Evolutionary conservation across 2,797 vertebrate species (phyloP), one percentile per base, ranked within the genome.

Genomic region (Scomberomorus guttatus): DNA sequence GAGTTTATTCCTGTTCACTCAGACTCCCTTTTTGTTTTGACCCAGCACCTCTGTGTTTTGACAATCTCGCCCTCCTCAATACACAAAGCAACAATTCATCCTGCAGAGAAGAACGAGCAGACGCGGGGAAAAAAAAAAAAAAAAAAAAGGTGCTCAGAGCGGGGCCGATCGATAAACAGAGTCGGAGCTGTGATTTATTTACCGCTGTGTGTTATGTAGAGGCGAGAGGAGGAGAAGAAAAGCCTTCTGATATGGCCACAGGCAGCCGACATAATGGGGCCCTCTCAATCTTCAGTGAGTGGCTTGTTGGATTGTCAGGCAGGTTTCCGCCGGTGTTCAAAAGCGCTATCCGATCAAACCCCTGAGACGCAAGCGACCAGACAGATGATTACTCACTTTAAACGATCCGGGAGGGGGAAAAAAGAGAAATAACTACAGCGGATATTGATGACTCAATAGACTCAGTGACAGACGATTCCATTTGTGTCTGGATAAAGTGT

Each of bases 371-470:
- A 89, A 92, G 88, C 85, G 95, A 97, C 80, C 94, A 97, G 97
- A 97, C 97, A 97, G 96, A 97, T 97, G 97, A 98, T 98, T 97
- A 98, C 96, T 98, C 97, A 98, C 96, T 95, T 96, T 97, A 97
- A 98, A 98, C 95, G 96, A 97, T 97, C 94, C 95, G 91, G 95
- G 96, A 96, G 59, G 60, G 52, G 7, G 32, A 39, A 42, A 52
- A 79, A 70, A 80, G 84, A 89, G 88, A 72, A 93, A 89, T 91
- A 86, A 93, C 90, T 89, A 74, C 85, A 78, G 89, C 95, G 92
- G 97, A 97, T 98, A 98, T 98, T 98, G 97, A 98, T 97, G 97
- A 98, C 97, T 98, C 97, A 97, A 97, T 98, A 96, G 96, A 98
- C 95, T 96, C 95, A 87, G 96, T 97, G 97, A 98, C 97, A 97